Evolutionary conservation across 2,797 vertebrate species (phyloP).

Genomic region (Manis crassicaudata): DNA sequence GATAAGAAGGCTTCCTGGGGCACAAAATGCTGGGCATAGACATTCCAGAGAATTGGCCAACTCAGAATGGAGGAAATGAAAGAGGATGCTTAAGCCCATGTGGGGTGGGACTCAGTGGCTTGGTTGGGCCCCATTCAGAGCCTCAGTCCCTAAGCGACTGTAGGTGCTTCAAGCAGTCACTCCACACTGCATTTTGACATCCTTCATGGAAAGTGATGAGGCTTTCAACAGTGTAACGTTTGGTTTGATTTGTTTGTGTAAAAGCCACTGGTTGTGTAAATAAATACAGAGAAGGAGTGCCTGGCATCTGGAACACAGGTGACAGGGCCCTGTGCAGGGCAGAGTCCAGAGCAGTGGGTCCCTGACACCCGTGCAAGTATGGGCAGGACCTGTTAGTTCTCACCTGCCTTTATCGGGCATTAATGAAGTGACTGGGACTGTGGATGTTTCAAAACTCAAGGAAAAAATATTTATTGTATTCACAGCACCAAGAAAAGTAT

Average conservation of each 20-base stretch:
- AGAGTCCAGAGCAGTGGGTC: constrained; percentile 23
- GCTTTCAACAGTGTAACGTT: background rate
- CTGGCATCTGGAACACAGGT: constrained; percentile 68
- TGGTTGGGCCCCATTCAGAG: constrained; percentile 43
- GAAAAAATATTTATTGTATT: constrained; percentile 56
- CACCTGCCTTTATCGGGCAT: constrained; percentile 63
- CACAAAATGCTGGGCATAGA: background rate
- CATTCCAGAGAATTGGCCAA: background rate
- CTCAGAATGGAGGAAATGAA: background rate
- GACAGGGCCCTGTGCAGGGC: constrained; percentile 50
- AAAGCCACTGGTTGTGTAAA: constrained; percentile 68
- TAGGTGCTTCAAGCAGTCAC: constrained; percentile 42
- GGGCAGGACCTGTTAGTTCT: constrained; percentile 44
- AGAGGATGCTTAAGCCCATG: background rate
- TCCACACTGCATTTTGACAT: constrained; percentile 53
- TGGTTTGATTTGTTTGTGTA: constrained; percentile 14
- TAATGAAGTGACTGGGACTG: background rate
- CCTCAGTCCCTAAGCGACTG: constrained; percentile 54
- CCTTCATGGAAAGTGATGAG: constrained; percentile 21
- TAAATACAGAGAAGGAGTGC: constrained; percentile 54
- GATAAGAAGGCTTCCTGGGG: background rate
- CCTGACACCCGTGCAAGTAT: constrained; percentile 58
- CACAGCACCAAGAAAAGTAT: background rate
- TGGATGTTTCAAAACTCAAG: constrained; percentile 46
- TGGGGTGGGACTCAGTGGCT: background rate